A percentile compares a stretch with the other conserved stretches of the same genome.
Conservation (phyloP, 2,113 vertebrate species). For the Burhinus oedicnemus region DNA sequence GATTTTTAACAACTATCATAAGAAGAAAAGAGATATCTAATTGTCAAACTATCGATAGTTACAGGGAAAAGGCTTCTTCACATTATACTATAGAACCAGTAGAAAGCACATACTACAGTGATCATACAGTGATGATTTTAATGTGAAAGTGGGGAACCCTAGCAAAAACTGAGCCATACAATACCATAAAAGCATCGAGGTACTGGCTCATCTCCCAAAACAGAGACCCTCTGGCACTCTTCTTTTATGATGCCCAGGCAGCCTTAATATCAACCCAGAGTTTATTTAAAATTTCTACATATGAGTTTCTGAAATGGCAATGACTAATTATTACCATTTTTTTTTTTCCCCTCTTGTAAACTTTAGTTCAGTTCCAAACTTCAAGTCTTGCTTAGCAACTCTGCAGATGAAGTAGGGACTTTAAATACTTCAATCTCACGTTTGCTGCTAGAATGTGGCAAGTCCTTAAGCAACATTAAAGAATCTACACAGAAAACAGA, state of each 20-base stretch:
- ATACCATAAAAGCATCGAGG: neutral
- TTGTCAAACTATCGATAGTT: neutral
- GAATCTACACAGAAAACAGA: neutral
- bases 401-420: neutral
- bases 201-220: neutral
- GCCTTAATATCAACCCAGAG: neutral
- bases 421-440: neutral
- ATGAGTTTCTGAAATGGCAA: neutral
- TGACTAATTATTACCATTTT: neutral
- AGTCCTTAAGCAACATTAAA: neutral
- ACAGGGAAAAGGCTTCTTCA: neutral
- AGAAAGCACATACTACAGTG: neutral
- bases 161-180: neutral
- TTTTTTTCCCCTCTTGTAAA: neutral
- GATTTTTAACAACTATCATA: neutral
- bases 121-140: neutral
- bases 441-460: neutral
- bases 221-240: neutral
- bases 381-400: neutral
- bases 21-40: neutral
- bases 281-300: neutral
- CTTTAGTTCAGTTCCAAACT: neutral
- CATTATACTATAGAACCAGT: neutral
- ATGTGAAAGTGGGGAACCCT: neutral
- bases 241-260: neutral